phyloP scores from a whole-genome alignment of 2,888 invertebrate species.

The Pseudococcus jackbeardsleyi region DNA sequence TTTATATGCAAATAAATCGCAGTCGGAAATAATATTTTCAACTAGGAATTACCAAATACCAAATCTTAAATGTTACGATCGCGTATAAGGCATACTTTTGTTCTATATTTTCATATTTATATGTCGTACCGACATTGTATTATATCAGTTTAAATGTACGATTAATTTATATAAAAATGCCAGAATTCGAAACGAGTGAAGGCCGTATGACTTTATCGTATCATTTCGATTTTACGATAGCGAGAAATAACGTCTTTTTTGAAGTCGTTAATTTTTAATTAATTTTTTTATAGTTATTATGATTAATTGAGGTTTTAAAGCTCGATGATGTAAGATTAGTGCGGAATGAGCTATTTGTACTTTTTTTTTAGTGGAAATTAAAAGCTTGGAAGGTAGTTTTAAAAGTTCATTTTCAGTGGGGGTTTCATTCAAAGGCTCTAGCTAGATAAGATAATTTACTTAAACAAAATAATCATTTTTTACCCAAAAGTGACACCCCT shows the following conservation, averaged over 20 bases:
- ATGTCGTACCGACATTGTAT: neutral
- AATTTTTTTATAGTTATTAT: slow-evolving; percentile 40
- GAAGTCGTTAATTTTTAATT: slow-evolving; percentile 49
- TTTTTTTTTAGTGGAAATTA: neutral
- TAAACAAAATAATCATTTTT: no score
- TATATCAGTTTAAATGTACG: slow-evolving; percentile 43
- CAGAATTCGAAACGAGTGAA: neutral
- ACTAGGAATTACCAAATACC: slow-evolving; percentile 48
- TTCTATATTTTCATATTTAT: slow-evolving; percentile 17
- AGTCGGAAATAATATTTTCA: slow-evolving; percentile 64
- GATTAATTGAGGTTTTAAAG: slow-evolving; percentile 28
- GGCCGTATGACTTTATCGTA: neutral
- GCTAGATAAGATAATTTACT: no score
- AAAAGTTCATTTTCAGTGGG: no score
- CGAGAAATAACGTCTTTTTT: neutral
- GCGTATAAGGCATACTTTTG: slow-evolving; percentile 10
- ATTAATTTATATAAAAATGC: slow-evolving; percentile 42
- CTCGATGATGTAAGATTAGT: neutral
- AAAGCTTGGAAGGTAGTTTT: neutral
- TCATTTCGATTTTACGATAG: slow-evolving; percentile 28
- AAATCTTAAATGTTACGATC: slow-evolving; percentile 49
- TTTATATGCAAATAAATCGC: slow-evolving; percentile 64
- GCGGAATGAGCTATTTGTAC: neutral
- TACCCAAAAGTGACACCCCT: no score
- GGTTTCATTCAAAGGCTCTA: no score